Evolutionary conservation across 2,113 vertebrate genomes (phyloP), one percentile per base, ranked within the genome.

Genomic region (Chaetodon trifascialis): DNA sequence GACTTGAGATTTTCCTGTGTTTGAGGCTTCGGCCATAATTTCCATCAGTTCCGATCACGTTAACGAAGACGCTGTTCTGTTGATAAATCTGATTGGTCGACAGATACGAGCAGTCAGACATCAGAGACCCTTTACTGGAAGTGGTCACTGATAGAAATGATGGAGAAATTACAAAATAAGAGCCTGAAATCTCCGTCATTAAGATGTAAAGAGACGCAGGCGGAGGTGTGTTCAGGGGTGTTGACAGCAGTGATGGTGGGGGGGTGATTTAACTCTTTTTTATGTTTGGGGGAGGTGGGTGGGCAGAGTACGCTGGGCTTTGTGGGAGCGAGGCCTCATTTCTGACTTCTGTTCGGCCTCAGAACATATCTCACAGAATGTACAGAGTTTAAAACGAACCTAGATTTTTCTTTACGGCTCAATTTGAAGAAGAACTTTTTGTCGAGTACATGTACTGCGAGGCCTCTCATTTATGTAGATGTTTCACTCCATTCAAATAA

Each of bases 401-500:
- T 4, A 60, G 59, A 2, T 30, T 49, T 87, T 90, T 93, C 87
- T 92, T 94, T 91, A 82, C 93, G 89, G 91, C 87, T 92, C 36
- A 81, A 89, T 86, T 76, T 73, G 40, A 76, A 55, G 30, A 55
- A 30, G n/a, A 16, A 36, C 4, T 46, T 44, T 93, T 88, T 89
- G 89, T 93, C 67, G 84, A 91, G 86, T 93, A 80, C 85, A 86
- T 94, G 92, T 95, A 86, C 79, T 89, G 88, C 84, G 78, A 94
- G 93, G 94, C 93, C 94, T 93, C 87, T 85, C 83, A 85, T 93
- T 94, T 93, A 73, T 94, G 91, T 95, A 92, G 92, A 91, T 90
- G 92, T 96, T 93, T 95, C 93, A 94, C 93, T 95, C 91, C 93
- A 94, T 93, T 95, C 92, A 91, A 95, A 91, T 91, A 91, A 91